Conservation (phyloP, 1,140 invertebrate species). For the Bombus confusus region DNA sequence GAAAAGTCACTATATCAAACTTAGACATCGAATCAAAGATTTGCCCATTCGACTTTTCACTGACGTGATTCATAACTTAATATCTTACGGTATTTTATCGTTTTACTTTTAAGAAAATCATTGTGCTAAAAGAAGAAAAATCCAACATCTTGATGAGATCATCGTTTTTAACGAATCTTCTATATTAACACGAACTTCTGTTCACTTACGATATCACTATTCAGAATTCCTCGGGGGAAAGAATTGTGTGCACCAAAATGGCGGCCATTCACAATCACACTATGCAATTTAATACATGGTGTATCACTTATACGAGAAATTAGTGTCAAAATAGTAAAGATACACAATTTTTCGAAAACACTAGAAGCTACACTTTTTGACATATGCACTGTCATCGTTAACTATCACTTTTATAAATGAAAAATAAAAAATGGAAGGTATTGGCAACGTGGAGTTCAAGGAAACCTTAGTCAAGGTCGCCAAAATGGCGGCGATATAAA, state of each 20-base stretch:
- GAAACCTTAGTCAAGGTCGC: slow-evolving; percentile 41
- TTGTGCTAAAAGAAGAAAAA: not conserved
- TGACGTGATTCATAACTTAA: not conserved
- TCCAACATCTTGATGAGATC: not conserved
- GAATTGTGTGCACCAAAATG: slow-evolving; percentile 64
- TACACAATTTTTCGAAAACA: not conserved
- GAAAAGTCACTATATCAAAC: no score
- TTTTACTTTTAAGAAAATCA: not conserved
- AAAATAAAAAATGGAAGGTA: not conserved
- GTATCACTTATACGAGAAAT: slow-evolving; percentile 14
- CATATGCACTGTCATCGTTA: slow-evolving; percentile 18
- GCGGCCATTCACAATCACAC: slow-evolving; percentile 48
- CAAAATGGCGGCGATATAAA: slow-evolving; percentile 57
- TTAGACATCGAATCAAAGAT: no score
- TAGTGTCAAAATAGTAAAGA: not conserved
- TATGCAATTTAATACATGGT: slow-evolving; percentile 12
- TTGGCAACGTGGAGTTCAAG: not conserved
- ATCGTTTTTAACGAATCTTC: not conserved
- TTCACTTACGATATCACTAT: not conserved
- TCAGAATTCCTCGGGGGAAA: not conserved
- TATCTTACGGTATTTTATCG: not conserved
- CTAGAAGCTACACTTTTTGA: not conserved
- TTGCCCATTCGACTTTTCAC: not conserved
- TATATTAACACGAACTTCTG: not conserved
- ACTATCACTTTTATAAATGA: not conserved